phyloP scores from a whole-genome alignment of 2,113 vertebrate genomes.

The Thinocorus orbignyianus region DNA sequence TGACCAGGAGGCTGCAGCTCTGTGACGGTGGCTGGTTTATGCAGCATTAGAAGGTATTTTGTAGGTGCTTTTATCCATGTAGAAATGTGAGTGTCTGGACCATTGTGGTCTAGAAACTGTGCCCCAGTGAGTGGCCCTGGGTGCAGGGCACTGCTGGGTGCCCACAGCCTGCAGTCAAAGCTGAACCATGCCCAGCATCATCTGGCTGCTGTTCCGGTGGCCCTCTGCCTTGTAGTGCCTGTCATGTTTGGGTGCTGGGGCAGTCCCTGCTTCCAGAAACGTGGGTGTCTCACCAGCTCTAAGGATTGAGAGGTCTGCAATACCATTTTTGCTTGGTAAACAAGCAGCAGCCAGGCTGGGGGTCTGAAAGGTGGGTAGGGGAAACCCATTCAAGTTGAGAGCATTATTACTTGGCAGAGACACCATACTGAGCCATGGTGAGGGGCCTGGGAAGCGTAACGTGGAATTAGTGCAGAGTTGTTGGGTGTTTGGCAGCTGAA shows the following conservation, averaged over 20 bases:
- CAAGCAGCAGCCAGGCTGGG: not conserved
- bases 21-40: not conserved
- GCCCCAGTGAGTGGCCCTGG: not conserved
- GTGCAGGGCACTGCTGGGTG: not conserved
- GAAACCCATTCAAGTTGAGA: not conserved
- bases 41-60: not conserved
- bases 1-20: not conserved
- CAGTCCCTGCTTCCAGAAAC: not conserved
- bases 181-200: not conserved
- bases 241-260: not conserved
- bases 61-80: not conserved
- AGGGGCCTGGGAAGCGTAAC: not conserved
- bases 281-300: fast-evolving
- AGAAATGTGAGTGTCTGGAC: not conserved
- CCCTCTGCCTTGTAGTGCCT: not conserved
- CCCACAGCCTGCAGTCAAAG: not conserved
- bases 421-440: not conserved
- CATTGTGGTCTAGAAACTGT: fast-evolving
- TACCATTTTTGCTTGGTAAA: not conserved
- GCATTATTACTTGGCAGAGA: not conserved
- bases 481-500: not conserved
- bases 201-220: not conserved
- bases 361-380: not conserved
- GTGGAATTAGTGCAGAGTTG: not conserved
- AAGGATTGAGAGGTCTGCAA: not conserved